Base-by-base conservation (phyloP, 92 coral and sea anemone genomes). In the Porites divaricata region DNA sequence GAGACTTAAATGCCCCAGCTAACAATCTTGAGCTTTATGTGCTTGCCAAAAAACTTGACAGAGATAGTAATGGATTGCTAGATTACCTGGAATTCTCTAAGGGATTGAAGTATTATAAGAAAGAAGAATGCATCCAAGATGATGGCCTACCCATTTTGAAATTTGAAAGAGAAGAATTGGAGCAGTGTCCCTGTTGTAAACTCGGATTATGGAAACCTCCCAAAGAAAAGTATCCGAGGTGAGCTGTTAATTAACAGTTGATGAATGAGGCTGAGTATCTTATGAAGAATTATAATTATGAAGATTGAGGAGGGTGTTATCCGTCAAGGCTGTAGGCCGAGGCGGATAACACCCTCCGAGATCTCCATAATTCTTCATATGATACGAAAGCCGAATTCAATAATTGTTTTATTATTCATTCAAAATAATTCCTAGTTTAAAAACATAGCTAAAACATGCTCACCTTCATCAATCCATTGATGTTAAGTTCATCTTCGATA, bases 51-150 rank as follows among this genome's bases (percentile, higher is more conserved):
- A 96, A 92, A 84, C 59, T 96, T 2, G 99, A 96, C 70, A 90
- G 89, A 70, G 98, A 96, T 91, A 86, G 73, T 10, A 95, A 96
- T 83, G 98, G 93, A 6, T 80, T 90, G 74, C 93, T 96, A 35
- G 99, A 96, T 74, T 96, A 96, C 64, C 86, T 96, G 74, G 99
- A 96, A 69, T 96, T 96, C 72, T 96, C 99, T 12, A 96, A 95
- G 84, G 99, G 99, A 48, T 82, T 96, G 85, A 74, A 91, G 72
- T 96, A 96, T 83, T 95, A 89, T 79, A 90, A 93, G 80, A 89
- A 94, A 69, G 93, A 92, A 26, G 98, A 96, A 65, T 87, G 95
- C 68, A 83, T 92, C 9, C 86, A 93, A 15, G 94, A 95, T 83
- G 94, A 89, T 79, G 98, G 94, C 10, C 78, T 96, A 52, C 99